Evolutionary conservation across 2,797 vertebrate genomes (phyloP).

Genomic region (Bufotes viridis): DNA sequence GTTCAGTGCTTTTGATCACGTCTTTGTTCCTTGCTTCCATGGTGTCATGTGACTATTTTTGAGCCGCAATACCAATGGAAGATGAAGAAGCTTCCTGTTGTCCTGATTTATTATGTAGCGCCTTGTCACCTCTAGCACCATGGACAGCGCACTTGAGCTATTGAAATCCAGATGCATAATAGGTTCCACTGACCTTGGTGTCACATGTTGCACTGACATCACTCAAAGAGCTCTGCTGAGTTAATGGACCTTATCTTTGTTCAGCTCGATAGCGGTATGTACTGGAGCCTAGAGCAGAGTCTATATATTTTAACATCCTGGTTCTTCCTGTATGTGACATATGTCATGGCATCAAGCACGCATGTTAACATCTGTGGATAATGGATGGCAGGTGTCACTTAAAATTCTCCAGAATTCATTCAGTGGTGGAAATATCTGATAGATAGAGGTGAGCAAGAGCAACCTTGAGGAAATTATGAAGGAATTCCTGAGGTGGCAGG

Average conservation of each 20-base stretch:
- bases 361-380: neutral
- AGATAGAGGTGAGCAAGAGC: no score
- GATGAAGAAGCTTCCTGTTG: no score
- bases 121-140: neutral
- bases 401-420: neutral
- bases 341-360: neutral
- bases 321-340: neutral
- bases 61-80: neutral
- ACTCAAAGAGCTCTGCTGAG: neutral
- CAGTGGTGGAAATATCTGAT: neutral
- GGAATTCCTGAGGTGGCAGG: no score
- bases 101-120: neutral
- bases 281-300: neutral
- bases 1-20: no score
- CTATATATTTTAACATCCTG: slow-evolving; percentile 65
- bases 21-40: neutral
- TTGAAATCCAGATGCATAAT: slow-evolving; percentile 20
- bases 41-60: neutral
- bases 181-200: slow-evolving; percentile 23
- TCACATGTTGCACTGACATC: slow-evolving; percentile 4
- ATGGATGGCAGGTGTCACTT: neutral
- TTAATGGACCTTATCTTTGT: neutral
- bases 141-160: neutral
- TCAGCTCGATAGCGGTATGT: neutral
- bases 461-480: no score